Base-by-base conservation (phyloP, 2,113 vertebrate species). In the Cyprinodon tularosa region DNA sequence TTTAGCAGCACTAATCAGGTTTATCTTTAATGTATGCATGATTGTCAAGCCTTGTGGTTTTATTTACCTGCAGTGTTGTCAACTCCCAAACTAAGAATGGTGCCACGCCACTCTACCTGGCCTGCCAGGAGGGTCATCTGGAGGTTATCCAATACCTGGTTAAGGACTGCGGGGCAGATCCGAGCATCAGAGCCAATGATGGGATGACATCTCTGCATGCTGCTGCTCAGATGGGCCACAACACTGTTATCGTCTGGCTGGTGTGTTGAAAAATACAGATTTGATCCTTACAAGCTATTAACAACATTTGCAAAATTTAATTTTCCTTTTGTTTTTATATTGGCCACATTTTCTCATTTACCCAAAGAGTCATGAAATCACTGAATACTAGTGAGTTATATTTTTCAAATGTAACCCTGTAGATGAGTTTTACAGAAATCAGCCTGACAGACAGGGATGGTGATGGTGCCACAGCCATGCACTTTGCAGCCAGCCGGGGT, bases 91-190 rank as follows among this genome's bases (percentile, higher is more conserved):
- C 97, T 84, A 97, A 97, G 94, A 98, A 96, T 0, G 98, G 98
- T 96, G 97, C 98, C 96, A 99, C 98, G 37, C 96, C 98, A 4
- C 95, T 99, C 85, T 99, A 99, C 94, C 95, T 99, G 94, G 96
- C 98, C 76, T 99, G 97, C 94, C 98, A 99, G 93, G 98, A 99
- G 92, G 98, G 98, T 84, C 98, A 99, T 88, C 92, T 99, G 92
- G 98, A 99, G 84, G 95, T 95, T 66, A 95, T 98, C 78, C 96
- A 99, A 86, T 96, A 96, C 93, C 91, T 99, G 90, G 97, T 97
- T 80, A 96, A 98, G 90, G 96, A 98, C 72, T 98, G 96, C 13
- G 95, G 95, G 73, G 96, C 98, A 0, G 95, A 99, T 77, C 94
- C 97, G 10, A 95, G 95, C 37, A 83, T 92, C 0, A 87, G 96